Evolutionary conservation across 2,113 vertebrate genomes (phyloP), one percentile per base, ranked within the genome.

Genomic region (Apaloderma vittatum): DNA sequence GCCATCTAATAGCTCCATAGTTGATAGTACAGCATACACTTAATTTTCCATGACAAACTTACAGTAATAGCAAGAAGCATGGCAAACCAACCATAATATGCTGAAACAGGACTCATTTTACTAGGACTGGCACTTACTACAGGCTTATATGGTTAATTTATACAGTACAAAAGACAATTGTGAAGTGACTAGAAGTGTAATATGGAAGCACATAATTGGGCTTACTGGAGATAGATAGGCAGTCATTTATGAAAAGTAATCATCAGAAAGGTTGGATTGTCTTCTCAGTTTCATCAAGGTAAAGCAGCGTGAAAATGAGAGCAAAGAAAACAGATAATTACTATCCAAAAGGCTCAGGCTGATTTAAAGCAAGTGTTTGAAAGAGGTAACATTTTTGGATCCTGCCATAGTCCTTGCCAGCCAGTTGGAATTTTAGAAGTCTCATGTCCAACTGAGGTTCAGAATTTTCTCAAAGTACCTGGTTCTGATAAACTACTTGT

Each of bases 131-230:
- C 78, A 70, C 70, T 83, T 48, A 70, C 14, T 58, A 45, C 21
- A 57, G 63, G 15, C 36, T 86, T 83, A 20, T 59, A 65, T 34
- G n/a, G 67, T 51, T 90, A 67, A 70, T 67, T 93, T 89, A 36
- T 57, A 83, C 0, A 0, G 46, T 55, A 79, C 71, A 93, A 94
- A 82, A 88, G 70, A 36, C 82, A 95, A 86, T 83, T 88, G 67
- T 88, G 90, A 70, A 91, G 14, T 66, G 15, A 73, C 36, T 90
- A 40, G 62, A 91, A 95, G 90, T 21, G n/a, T 55, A 80, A 86
- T 88, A 88, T 34, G 20, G 63, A 96, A 83, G 85, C 88, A 57
- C 9, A 49, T 45, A 77, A 85, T 12, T 80, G 55, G 46, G 32
- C 43, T 90, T 80, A 55, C 90, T 86, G 75, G 59, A 62, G 62